Evolutionary conservation across 2,888 invertebrate genomes (phyloP), one percentile per base, ranked within the genome.

Genomic region (Tenodera sinensis): DNA sequence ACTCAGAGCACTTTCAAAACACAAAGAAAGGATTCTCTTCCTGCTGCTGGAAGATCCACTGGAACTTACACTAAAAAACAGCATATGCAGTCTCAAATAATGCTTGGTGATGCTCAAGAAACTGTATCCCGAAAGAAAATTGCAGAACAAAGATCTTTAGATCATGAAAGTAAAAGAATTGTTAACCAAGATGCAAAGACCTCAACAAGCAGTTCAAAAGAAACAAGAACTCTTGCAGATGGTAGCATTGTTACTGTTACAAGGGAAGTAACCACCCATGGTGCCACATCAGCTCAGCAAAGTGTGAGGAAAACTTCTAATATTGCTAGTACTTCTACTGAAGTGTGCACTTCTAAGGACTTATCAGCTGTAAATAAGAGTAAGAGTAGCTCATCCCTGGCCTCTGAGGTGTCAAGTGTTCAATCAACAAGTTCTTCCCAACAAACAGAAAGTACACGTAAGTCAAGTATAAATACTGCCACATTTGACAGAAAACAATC

Each of bases 81-180:
- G 27, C 95, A 96, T 91, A 95, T 95, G 93, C 96, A 96, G 93
- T 96, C 97, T 0, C 96, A 96, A 90, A 95, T 96, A 89, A 94
- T 93, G 14, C 92, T 96, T 28, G 96, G 96, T 2, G 94, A 94
- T 91, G 96, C 96, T 90, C 93, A 92, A 0, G 92, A 93, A 0
- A 92, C 93, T 20, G 94, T 95, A 93, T 90, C 28, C 88, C 90
- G 93, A 85, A 91, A 91, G 28, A 89, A 91, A n/a, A 90, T 89
- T 84, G 91, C 88, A 89, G 89, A 91, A 30, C 88, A 83, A 42
- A 89, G 81, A n/a, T 82, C 86, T 83, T 6, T 25, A 25, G 20
- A 71, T 14, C 54, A 71, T 20, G 54, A 71, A 71, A 71, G 54
- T 71, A 25, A 25, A 2, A 89, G 89, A 34, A 87, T 90, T 90